Evolutionary conservation across 2,797 vertebrate species (phyloP).

Genomic region (Parambassis ranga): DNA sequence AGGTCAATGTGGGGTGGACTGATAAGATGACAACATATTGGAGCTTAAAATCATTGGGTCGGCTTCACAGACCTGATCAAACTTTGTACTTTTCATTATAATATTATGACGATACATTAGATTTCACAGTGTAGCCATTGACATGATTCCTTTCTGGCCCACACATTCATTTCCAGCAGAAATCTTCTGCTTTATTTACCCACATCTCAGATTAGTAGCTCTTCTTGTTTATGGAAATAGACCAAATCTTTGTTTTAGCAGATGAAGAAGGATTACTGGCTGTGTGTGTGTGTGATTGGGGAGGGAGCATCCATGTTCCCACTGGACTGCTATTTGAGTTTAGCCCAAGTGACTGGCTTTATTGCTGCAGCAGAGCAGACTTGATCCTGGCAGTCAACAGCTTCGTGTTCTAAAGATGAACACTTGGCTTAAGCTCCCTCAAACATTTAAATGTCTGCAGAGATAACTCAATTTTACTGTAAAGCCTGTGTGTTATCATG

Average conservation of each 20-base stretch:
- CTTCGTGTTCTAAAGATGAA: conserved; percentile 26
- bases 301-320: not conserved
- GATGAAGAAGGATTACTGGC: conserved; percentile 38
- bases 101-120: not conserved
- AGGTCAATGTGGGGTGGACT: too few relatives aligned
- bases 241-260: conserved; percentile 39
- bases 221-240: conserved; percentile 24
- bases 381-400: conserved; percentile 50
- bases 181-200: conserved; percentile 6
- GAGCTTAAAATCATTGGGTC: too few relatives aligned
- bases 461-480: not conserved
- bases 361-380: conserved; percentile 34
- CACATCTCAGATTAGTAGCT: conserved; percentile 33
- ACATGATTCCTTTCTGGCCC: not conserved
- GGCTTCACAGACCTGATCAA: too few relatives aligned
- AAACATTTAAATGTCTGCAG: not conserved
- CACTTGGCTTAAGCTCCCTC: not conserved
- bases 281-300: not conserved
- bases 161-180: not conserved
- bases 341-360: conserved; percentile 12
- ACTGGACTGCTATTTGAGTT: conserved; percentile 12
- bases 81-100: too few relatives aligned
- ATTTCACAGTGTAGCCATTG: not conserved
- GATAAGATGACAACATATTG: too few relatives aligned
- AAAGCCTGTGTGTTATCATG: not conserved